Percentiles rank a stretch among this genome's conserved stretches.
Conservation (phyloP, 2,113 vertebrate species). For the Hydrochoerus hydrochaeris region DNA sequence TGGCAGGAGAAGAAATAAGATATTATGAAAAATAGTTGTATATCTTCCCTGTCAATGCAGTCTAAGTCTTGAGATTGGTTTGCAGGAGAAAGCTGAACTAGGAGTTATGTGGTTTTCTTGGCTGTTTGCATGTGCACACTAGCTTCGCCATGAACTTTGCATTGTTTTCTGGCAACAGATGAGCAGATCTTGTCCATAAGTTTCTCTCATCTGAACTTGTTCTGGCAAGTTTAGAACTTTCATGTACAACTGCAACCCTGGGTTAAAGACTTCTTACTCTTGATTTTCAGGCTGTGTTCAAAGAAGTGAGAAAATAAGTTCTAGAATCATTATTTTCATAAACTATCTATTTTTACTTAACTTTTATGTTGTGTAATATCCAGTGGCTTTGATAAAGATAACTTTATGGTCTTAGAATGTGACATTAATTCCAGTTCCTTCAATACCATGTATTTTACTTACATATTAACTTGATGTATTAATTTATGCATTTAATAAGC, state of each 20-base stretch:
- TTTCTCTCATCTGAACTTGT: conserved; percentile 43
- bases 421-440: not conserved
- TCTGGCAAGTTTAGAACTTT: conserved; percentile 54
- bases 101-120: conserved; percentile 26
- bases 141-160: not conserved
- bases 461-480: not conserved
- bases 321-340: not conserved
- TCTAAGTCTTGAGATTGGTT: not conserved
- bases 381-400: not conserved
- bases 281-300: not conserved
- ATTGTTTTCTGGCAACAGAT: not conserved
- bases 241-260: not conserved
- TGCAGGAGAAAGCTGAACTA: not conserved
- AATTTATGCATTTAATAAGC: not conserved
- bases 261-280: not conserved
- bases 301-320: not conserved
- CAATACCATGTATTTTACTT: not conserved
- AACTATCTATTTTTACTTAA: not conserved
- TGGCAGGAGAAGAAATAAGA: not conserved
- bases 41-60: not conserved
- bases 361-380: not conserved
- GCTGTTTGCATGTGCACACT: not conserved
- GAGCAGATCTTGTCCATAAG: not conserved
- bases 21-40: not conserved
- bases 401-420: not conserved